Base-by-base conservation (phyloP, 53 echinoderm and acorn worm genomes). In the Henricia sp. region DNA sequence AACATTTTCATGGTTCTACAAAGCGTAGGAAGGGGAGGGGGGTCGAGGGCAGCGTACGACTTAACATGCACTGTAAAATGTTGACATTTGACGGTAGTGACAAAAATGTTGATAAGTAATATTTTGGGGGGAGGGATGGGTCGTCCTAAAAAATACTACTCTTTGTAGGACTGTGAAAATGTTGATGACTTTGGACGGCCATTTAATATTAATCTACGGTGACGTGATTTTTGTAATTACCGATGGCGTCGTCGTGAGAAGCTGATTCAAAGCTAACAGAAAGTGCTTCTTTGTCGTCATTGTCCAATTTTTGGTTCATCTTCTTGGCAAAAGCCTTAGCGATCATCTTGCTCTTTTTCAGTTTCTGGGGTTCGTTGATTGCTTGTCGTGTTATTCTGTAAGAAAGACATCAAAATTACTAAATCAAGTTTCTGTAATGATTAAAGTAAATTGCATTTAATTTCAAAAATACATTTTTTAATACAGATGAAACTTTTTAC, bases 211-310 rank as follows among this genome's bases (percentile, higher is more conserved):
- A 50, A 27, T 38, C 10, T 48, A 0, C 20, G 16, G 33, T 36
- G 3, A 70, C 24, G 1, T 0, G n/a, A n/a, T n/a, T 46, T 21
- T 17, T 17, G 6, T 0, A 23, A 26, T 73, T 90, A 94, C 97
- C 97, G 40, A 97, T 90, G 38, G 97, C 94, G 82, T 97, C 97
- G 64, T 97, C 97, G 69, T 97, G 97, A n/a, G 97, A 97, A 52
- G 67, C 97, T 0, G 92, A 87, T 57, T 97, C 97, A 74, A 97
- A 97, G 84, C 97, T 97, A 84, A 97, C 89, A 13, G 97, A 97
- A 21, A 94, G 68, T 6, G 85, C 70, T n/a, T 94, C 91, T n/a
- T n/a, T n/a, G 1, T 57, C 82, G 58, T 94, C 85, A 36, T 88
- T 82, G 0, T 93, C 91, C 34, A 53, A 29, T 27, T 83, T 88